phyloP scores from a whole-genome alignment of 2,113 vertebrate species.

The Arizona elegans region DNA sequence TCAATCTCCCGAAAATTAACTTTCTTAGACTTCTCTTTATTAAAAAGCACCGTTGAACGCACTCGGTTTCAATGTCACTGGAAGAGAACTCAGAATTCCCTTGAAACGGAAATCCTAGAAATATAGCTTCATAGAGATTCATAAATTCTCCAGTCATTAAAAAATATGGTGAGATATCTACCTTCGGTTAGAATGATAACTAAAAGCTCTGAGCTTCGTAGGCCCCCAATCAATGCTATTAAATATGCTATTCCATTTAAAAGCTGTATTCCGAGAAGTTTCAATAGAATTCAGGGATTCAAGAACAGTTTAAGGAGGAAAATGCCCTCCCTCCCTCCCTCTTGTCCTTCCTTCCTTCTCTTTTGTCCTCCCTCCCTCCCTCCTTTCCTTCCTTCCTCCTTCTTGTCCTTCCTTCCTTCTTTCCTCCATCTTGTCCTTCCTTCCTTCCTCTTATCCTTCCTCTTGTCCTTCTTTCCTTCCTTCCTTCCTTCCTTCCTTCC shows the following conservation, averaged over 20 bases:
- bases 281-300: not conserved
- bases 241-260: not conserved
- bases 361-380: too few species aligned
- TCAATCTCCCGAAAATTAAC: not conserved
- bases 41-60: too few species aligned
- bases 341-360: too few species aligned
- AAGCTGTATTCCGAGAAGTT: not conserved
- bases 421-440: rapidly evolving
- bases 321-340: not conserved
- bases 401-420: too few species aligned
- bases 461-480: too few species aligned
- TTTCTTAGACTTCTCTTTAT: not conserved
- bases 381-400: too few species aligned
- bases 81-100: not conserved
- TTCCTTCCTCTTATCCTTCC: too few species aligned
- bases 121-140: not conserved
- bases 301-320: not conserved
- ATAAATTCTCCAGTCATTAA: not conserved
- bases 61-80: not conserved
- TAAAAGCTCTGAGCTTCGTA: not conserved
- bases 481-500: too few species aligned
- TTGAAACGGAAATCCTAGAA: not conserved
- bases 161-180: not conserved
- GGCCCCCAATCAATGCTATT: too few species aligned
- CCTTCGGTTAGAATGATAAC: rapidly evolving